Evolutionary conservation across 2,888 invertebrate species (phyloP).

Genomic region (Luperina testacea): DNA sequence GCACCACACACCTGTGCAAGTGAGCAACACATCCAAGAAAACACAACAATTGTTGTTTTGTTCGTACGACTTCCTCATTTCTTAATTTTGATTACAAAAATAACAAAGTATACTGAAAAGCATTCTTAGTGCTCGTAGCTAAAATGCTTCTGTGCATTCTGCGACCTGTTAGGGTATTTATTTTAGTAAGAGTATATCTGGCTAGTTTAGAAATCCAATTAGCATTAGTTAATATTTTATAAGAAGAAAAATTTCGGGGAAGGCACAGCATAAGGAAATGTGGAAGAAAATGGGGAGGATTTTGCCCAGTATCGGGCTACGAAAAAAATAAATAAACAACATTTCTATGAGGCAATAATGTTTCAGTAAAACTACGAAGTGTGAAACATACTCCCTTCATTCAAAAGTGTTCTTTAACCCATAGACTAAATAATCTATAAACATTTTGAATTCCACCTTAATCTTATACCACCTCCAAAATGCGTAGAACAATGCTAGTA

Average conservation of each 20-base stretch:
- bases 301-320: too few species aligned
- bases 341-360: too few species aligned
- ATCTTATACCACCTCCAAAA: not conserved
- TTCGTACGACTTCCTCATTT: slow-evolving; percentile 12
- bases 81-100: slow-evolving; percentile 23
- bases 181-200: not conserved
- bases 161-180: not conserved
- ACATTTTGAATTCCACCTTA: not conserved
- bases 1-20: slow-evolving; percentile 48
- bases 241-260: not conserved
- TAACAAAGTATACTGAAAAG: too few species aligned
- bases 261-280: too few species aligned
- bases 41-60: slow-evolving; percentile 23
- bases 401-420: not conserved
- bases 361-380: not conserved
- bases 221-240: not conserved
- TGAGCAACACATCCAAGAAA: slow-evolving; percentile 31
- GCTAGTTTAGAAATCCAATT: not conserved
- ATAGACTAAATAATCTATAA: too few species aligned
- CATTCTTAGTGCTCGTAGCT: not conserved
- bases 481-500: slow-evolving; percentile 29
- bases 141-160: not conserved
- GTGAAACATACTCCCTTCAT: not conserved
- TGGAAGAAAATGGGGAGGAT: too few species aligned
- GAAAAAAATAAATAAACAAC: too few species aligned